These are phyloP conservation scores for Merops nubicus DNA, from an alignment of 2,113 vertebrate species.

Conservation along the genomic window DNA sequence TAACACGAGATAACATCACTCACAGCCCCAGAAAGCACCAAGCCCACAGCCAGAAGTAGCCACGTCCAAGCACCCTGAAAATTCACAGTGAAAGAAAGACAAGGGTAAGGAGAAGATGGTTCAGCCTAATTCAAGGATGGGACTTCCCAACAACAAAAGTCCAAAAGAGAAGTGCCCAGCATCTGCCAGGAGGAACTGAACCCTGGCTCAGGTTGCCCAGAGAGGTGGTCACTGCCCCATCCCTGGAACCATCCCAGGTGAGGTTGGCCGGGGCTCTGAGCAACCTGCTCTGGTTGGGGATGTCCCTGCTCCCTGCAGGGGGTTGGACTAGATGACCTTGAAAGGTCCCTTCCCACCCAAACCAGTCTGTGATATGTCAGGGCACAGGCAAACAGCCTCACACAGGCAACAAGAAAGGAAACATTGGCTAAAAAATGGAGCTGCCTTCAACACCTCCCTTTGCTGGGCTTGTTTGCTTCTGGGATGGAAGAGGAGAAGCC, in stretches of 20 bases:
- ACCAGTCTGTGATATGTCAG: not conserved
- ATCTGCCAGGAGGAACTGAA: too few relatives aligned
- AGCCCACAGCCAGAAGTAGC: not conserved
- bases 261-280: not conserved
- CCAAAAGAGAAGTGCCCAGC: not conserved
- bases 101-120: not conserved
- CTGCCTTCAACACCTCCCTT: not conserved
- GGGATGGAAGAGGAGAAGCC: not conserved
- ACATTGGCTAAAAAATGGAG: rapidly evolving
- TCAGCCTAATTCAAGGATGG: not conserved
- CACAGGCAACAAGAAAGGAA: not conserved
- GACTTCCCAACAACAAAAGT: not conserved
- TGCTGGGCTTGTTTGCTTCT: not conserved
- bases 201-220: not conserved
- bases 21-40: not conserved
- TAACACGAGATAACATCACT: not conserved
- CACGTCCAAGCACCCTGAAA: not conserved
- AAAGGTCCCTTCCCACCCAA: not conserved
- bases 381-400: not conserved
- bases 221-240: not conserved
- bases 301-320: not conserved
- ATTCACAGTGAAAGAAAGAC: not conserved
- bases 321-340: too few relatives aligned
- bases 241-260: too few relatives aligned
- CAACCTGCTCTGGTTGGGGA: not conserved